Evolutionary conservation across 2,797 vertebrate species (phyloP), one percentile per base, ranked within the genome.

Genomic region (Acrossocheilus fasciatus): DNA sequence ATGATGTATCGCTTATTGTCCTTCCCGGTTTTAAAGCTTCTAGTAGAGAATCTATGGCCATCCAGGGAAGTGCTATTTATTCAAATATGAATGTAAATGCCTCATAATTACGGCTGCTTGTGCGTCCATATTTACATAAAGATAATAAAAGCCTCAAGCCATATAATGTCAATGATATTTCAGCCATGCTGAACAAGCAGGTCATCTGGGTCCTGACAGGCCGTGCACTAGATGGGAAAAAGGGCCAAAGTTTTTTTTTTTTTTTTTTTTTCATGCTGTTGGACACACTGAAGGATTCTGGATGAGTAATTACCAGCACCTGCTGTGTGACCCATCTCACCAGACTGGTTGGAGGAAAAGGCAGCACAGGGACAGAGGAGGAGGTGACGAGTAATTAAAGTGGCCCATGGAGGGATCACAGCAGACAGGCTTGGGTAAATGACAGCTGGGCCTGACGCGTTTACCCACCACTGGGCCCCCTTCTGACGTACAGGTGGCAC

Each of bases 321-420:
- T 89, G 82, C 50, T 69, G 26, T 45, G 74, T 68, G 59, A 45
- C 81, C 81, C 72, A 57, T 76, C 83, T 86, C 87, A 87, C 66
- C 39, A 81, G 86, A 87, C 59, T 4, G 41, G 18, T 34, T 80
- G 72, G 81, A 68, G 84, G 10, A 36, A 80, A 50, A 86, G 17
- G 50, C 4, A 43, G 47, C 83, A 85, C 15, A 69, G 36, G 34
- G 36, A 68, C 36, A 43, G 75, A 57, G 50, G 62, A 50, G 79
- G 66, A 59, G 75, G 74, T 23, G 59, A 79, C 4, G 66, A 68
- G 69, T 91, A 89, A 92, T 92, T 88, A 92, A 90, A 89, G 30
- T 66, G 78, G 79, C 87, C 57, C 57, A 64, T 68, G 84, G 85
- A 64, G 43, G 7, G 80, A 52, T 69, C 57, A 30, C 66, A 52